A percentile compares a stretch with the other conserved stretches of the same genome.
Evolutionary conservation across 2,888 invertebrate genomes (phyloP).

Genomic region (Omphaloscelis lunosa): DNA sequence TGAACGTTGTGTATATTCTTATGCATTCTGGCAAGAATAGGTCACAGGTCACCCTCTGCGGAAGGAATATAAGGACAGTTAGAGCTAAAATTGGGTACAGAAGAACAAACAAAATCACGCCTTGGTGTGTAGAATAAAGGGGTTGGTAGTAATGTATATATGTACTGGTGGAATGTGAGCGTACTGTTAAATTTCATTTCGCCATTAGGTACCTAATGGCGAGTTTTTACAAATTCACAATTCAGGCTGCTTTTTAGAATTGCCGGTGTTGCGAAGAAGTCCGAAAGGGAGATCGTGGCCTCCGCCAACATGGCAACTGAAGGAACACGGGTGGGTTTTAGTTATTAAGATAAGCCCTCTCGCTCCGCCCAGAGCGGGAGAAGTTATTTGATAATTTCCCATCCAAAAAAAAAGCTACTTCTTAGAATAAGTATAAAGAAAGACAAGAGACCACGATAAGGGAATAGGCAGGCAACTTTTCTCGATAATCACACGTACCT

Average conservation of each 20-base stretch:
- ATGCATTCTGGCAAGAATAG: neutral
- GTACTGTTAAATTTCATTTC: neutral
- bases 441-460: neutral
- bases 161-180: neutral
- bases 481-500: neutral
- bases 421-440: neutral
- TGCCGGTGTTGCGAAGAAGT: no score
- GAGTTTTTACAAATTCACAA: neutral
- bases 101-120: neutral
- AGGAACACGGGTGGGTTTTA: no score
- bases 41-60: neutral
- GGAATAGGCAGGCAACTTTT: neutral
- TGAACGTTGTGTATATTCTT: neutral
- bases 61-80: neutral
- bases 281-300: no score
- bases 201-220: no score
- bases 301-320: no score
- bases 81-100: neutral
- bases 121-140: neutral
- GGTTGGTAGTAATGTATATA: neutral
- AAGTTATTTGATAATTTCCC: no score
- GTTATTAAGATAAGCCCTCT: no score
- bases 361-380: no score
- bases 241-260: neutral
- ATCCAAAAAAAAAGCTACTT: no score